Evolutionary conservation across 53 echinoderm and acorn worm species (phyloP), one percentile per base, ranked within the genome.

Genomic region (Holothuria scabra): DNA sequence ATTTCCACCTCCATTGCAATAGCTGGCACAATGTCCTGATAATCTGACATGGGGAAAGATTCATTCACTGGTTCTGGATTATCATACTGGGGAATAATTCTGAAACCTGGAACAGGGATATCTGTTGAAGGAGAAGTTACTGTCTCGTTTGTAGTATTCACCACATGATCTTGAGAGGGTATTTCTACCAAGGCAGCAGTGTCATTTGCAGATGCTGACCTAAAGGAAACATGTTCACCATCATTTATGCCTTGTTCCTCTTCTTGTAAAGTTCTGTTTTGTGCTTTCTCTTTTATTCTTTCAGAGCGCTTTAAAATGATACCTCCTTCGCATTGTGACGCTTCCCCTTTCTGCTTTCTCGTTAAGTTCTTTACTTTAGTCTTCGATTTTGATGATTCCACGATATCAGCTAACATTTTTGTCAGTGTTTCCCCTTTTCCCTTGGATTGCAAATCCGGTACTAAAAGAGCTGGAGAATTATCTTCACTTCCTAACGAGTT

Each of bases 1-100:
- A 72, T 44, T 72, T 72, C 72, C 22, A 72, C 72, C 28, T 72
- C 72, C 72, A 72, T 72, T 7, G 72, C 72, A 72, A 72, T 72
- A 23, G 52, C 52, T 52, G 52, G 52, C 18, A 52, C 52, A 8
- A 8, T 12, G 12, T 48, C 48, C 8, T 8, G 8, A 14, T 52
- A 14, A 52, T 52, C 52, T 52, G 52, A 52, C 18, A 8, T 52
- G 52, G 52, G 52, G 8, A 52, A 18, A 52, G 52, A 4, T 52
- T 52, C 52, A 52, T 52, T 16, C 52, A 52, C 52, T 52, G 52
- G 52, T 52, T 52, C 52, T 52, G 52, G 52, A 52, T 16, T 16
- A 18, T 52, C 52, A 52, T 52, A 52, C 16, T 72, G 46, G 8
- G 72, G 72, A 72, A 72, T 48, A 41, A 72, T 44, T 38, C 24